These are phyloP conservation scores for Pseudococcus viburni DNA, from an alignment of 2,888 invertebrate genomes.

Conservation along the genomic window DNA sequence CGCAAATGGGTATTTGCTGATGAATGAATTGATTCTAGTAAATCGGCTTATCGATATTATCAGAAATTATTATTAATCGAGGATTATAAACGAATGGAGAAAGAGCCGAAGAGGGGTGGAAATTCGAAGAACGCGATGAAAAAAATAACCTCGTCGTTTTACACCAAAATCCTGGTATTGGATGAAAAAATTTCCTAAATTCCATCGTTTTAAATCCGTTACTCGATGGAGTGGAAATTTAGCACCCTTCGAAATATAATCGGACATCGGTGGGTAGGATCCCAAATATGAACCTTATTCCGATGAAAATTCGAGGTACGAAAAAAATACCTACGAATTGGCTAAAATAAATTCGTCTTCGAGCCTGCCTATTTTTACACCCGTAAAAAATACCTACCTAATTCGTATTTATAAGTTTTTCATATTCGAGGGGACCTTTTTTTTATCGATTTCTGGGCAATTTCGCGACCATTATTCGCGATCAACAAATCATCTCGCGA, in stretches of 20 bases:
- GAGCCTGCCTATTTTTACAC: neutral
- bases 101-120: neutral
- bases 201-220: neutral
- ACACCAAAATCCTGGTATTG: no score
- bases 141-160: neutral
- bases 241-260: neutral
- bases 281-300: neutral
- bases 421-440: neutral
- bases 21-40: neutral
- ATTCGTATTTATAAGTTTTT: neutral
- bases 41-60: conserved; percentile 46
- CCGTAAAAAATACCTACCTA: neutral
- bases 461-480: no score
- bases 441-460: neutral
- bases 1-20: conserved; percentile 35
- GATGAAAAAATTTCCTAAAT: neutral
- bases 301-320: neutral
- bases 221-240: neutral
- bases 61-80: conserved; percentile 43
- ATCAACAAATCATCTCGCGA: conserved; percentile 30
- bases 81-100: conserved; percentile 17
- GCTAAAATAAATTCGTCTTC: neutral
- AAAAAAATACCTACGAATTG: neutral
- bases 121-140: no score
- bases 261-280: neutral